Base-by-base conservation (phyloP, 2,113 vertebrate genomes). In the Chrysemys picta region DNA sequence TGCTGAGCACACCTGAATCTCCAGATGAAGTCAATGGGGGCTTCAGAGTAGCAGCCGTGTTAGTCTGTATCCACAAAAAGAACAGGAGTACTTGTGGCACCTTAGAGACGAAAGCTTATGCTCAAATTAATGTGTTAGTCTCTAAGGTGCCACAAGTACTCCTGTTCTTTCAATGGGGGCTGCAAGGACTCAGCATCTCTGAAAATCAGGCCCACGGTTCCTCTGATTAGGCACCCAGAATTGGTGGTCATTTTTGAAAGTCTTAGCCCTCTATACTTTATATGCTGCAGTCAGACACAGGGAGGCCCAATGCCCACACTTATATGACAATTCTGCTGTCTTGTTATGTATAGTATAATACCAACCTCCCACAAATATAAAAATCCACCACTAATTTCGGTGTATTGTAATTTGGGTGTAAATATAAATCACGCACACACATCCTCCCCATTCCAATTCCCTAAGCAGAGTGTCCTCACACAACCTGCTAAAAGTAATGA, bases 401-500 rank as follows among this genome's bases (percentile, higher is more conserved):
- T 87, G 50, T 72, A 94, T 96, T 96, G 87, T 93, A 91, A 95
- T 91, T 88, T 16, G 89, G 83, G 85, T 9, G 59, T 81, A 95
- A 95, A 95, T 54, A 92, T 56, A 95, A 95, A 94, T 79, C 79
- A 75, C 0, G 0, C 2, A 17, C 93, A 90, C 49, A 79, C 35
- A 80, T 16, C 89, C 80, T 80, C 75, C 17, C 29, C 88, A 91
- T 96, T 94, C 83, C 92, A 89, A 1, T 85, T 89, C 94, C 94
- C 88, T 76, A 88, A 85, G 59, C 87, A 92, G 91, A 85, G 83
- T 94, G 96, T 75, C 96, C 94, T 97, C 85, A 93, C 62, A 85
- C 89, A 96, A 93, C 89, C 84, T 87, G 95, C 76, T 96, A 86
- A 93, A 91, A 97, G 95, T 96, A 97, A 97, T 97, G 88, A 78